phyloP scores from a whole-genome alignment of 2,888 invertebrate species.

The Pachymerium ferrugineum region DNA sequence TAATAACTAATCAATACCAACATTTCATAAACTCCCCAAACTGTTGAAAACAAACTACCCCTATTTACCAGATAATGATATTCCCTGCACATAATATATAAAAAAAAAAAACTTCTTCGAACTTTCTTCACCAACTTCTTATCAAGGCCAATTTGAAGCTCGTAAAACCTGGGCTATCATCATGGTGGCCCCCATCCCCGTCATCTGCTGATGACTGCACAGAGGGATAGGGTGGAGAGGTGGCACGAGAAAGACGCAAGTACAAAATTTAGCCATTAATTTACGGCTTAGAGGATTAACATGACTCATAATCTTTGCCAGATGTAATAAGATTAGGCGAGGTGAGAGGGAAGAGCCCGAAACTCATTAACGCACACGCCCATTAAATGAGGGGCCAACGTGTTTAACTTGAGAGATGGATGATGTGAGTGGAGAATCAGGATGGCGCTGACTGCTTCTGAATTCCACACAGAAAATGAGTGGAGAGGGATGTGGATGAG shows the following conservation, averaged over 20 bases:
- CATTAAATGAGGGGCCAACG: neutral
- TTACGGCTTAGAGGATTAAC: constrained; percentile 25
- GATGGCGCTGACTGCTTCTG: too few relatives aligned
- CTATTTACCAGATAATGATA: neutral
- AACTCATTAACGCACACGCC: constrained; percentile 13
- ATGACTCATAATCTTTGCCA: constrained; percentile 25
- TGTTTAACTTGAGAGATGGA: neutral
- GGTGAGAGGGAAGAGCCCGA: neutral
- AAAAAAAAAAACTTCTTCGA: neutral
- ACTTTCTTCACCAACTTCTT: neutral
- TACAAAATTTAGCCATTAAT: constrained; percentile 17
- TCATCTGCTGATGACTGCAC: neutral
- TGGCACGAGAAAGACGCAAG: neutral
- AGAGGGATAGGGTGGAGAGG: neutral
- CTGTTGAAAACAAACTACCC: too few relatives aligned
- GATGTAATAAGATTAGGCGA: constrained; percentile 17
- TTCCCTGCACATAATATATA: neutral
- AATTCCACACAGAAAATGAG: neutral
- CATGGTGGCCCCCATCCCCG: constrained; percentile 4
- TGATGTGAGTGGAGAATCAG: neutral
- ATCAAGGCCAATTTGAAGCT: constrained; percentile 8
- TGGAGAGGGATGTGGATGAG: neutral
- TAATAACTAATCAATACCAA: too few relatives aligned
- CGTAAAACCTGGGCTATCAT: neutral
- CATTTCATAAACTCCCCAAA: too few relatives aligned